Conservation (phyloP, 2,888 invertebrate species). For the Perithous albicinctus region DNA sequence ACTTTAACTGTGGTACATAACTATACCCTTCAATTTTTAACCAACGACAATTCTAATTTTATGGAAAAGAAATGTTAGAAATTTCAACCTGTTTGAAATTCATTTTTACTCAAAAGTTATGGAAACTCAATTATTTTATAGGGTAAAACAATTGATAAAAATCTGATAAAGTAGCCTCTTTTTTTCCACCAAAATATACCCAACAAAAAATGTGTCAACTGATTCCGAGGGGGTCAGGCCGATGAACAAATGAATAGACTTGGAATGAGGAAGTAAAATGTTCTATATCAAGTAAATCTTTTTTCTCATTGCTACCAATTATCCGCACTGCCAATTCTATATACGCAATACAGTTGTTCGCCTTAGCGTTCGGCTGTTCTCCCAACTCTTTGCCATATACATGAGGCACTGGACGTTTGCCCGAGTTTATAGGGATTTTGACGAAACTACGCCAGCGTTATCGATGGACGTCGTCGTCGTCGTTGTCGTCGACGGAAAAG, state of each 20-base stretch:
- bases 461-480: constrained; percentile 57
- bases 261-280: too few relatives aligned
- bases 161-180: too few relatives aligned
- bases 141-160: too few relatives aligned
- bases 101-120: too few relatives aligned
- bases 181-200: too few relatives aligned
- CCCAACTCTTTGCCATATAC: neutral
- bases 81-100: too few relatives aligned
- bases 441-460: constrained; percentile 55
- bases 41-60: too few relatives aligned
- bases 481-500: constrained; percentile 49
- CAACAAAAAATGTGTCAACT: too few relatives aligned
- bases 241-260: too few relatives aligned
- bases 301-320: neutral
- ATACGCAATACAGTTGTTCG: neutral
- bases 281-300: neutral
- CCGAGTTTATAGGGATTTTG: constrained; percentile 54
- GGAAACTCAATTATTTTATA: too few relatives aligned
- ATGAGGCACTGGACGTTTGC: constrained; percentile 37
- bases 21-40: neutral
- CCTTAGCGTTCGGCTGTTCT: neutral
- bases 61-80: too few relatives aligned
- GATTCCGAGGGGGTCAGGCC: too few relatives aligned
- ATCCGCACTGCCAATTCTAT: neutral
- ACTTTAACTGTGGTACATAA: neutral